Evolutionary conservation across 2,113 vertebrate genomes (phyloP).

Genomic region (Zosterops hypoxanthus): DNA sequence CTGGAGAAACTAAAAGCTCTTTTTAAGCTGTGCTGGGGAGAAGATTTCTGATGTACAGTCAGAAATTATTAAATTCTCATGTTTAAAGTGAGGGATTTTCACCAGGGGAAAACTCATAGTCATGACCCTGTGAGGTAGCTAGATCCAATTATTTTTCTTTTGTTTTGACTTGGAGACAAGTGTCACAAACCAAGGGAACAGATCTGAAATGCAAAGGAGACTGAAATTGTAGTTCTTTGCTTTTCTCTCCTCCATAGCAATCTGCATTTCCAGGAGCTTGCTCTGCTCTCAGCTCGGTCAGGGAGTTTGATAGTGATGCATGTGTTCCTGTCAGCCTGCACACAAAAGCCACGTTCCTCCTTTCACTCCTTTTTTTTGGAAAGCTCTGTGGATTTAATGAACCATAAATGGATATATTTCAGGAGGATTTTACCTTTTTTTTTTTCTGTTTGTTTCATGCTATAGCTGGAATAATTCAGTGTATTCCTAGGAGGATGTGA

Average conservation of each 20-base stretch:
- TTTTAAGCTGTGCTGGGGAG: too few relatives aligned
- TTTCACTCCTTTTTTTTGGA: constrained; percentile 38
- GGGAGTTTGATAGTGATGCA: constrained; percentile 80
- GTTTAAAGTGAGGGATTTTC: not conserved
- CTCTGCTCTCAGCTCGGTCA: constrained; percentile 48
- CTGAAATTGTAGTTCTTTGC: constrained; percentile 67
- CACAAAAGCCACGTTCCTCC: constrained; percentile 96
- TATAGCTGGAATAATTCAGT: too few relatives aligned
- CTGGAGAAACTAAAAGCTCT: accelerated
- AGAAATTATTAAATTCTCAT: not conserved
- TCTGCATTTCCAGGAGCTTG: constrained; percentile 65
- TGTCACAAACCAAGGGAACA: not conserved
- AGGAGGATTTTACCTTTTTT: not conserved
- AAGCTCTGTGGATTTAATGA: not conserved
- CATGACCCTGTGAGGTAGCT: accelerated
- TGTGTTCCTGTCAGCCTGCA: constrained; percentile 81
- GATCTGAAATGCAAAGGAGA: constrained; percentile 55
- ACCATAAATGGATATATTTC: accelerated
- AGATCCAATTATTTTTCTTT: not conserved
- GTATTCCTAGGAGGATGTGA: accelerated
- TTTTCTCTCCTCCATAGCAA: constrained; percentile 74
- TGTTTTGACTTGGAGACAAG: not conserved
- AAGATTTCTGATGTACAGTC: accelerated
- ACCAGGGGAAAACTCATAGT: not conserved
- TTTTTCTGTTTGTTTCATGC: too few relatives aligned